Base-by-base conservation (phyloP, 2,888 invertebrate species). In the Galeruca laticollis region DNA sequence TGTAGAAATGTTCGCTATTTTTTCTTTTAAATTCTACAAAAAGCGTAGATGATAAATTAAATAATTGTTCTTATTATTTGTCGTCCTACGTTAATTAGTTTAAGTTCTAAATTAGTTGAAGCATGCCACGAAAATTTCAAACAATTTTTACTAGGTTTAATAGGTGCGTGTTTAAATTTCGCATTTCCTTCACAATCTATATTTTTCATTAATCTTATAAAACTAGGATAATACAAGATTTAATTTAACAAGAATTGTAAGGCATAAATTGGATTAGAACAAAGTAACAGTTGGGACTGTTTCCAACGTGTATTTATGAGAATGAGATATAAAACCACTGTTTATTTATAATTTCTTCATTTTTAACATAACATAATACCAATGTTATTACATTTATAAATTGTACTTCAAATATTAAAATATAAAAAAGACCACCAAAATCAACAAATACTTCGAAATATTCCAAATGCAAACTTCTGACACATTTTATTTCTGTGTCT, bases 71-170 rank as follows among this genome's bases (percentile, higher is more conserved):
- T 65, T 47, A 15, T 43, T 57, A 65, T 47, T 65, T 64, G 47
- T 65, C 65, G 31, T 8, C 65, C 65, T 56, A 65, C 65, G 47
- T 65, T 47, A 57, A 57, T 65, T 31, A 65, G 21, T 31, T 35
- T 37, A 57, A 43, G 57, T 65, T 49, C 15, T 47, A 65, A 65
- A 65, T 52, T 31, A 57, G 11, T 21, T 35, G 37, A 65, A 33
- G 57, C 56, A 64, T 49, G 57, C 33, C 35, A 65, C 33, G 40
- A 26, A 26, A 31, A 31, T 31, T 54, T 54, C 33, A 47, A 65
- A 15, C 20, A 62, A 51, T 35, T 54, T 21, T 3, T 49, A 20
- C n/a, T n/a, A n/a, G n/a, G n/a, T 9, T 2, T 18, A 51, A 11
- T 20, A 18, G 5, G n/a, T 26, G 31, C 52, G 31, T 52, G 52